A percentile compares a stretch with the other conserved stretches of the same genome.
These are phyloP conservation scores for Leptoclinus maculatus DNA, from an alignment of 2,797 vertebrate species.

Conservation along the genomic window DNA sequence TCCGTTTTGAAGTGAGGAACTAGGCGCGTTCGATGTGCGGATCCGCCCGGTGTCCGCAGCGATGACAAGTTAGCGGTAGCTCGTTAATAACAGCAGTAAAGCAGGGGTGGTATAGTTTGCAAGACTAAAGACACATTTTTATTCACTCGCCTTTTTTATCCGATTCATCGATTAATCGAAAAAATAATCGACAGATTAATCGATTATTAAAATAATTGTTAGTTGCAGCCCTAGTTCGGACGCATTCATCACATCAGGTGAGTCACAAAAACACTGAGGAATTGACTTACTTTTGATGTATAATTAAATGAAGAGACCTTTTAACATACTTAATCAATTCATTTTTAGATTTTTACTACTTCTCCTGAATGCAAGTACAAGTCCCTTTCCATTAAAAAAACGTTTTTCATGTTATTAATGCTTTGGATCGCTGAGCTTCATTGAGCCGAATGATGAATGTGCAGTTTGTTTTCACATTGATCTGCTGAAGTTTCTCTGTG, in stretches of 20 bases:
- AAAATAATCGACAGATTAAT: too few relatives aligned
- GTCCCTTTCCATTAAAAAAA: background rate
- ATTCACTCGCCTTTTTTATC: too few relatives aligned
- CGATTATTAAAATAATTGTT: too few relatives aligned
- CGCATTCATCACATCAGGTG: background rate
- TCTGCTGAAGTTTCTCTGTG: background rate
- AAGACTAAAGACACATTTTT: too few relatives aligned
- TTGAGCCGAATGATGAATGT: background rate
- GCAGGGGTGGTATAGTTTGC: too few relatives aligned
- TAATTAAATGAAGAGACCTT: background rate
- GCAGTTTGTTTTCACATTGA: background rate
- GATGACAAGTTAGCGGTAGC: too few relatives aligned
- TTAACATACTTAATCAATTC: background rate
- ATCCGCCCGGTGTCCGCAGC: too few relatives aligned
- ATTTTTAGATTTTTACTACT: background rate
- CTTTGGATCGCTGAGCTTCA: background rate
- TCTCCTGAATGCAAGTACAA: background rate
- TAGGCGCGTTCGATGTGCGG: too few relatives aligned
- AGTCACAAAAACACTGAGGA: background rate
- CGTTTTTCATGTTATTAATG: background rate
- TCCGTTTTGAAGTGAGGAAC: too few relatives aligned
- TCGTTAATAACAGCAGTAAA: too few relatives aligned
- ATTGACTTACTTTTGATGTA: constrained; percentile 1
- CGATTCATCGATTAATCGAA: too few relatives aligned
- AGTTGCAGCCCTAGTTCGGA: too few relatives aligned